Percentiles rank a stretch among this genome's conserved stretches.
These are phyloP conservation scores for Tribolium freemani DNA, from an alignment of 2,888 invertebrate genomes.

Conservation along the genomic window DNA sequence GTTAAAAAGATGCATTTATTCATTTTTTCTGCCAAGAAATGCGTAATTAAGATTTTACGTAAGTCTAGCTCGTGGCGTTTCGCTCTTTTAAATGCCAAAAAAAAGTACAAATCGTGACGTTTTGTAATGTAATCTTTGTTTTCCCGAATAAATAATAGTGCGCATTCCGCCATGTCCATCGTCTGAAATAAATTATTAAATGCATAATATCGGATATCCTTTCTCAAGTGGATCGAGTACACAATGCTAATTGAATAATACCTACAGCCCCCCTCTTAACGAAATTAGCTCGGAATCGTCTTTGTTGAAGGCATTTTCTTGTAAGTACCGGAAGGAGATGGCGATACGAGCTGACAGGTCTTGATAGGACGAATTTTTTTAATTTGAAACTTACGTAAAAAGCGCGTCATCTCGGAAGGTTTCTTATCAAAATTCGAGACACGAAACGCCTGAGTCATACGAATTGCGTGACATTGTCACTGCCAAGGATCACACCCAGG, in stretches of 20 bases:
- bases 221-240: slow-evolving; percentile 36
- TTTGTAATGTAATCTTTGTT: not conserved
- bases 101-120: not conserved
- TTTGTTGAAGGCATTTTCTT: slow-evolving; percentile 29
- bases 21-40: not conserved
- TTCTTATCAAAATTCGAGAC: slow-evolving; percentile 40
- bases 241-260: slow-evolving; percentile 44
- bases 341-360: slow-evolving; percentile 10
- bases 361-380: too few relatives aligned
- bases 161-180: slow-evolving; percentile 19
- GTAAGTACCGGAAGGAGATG: slow-evolving; percentile 28
- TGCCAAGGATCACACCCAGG: slow-evolving; percentile 38
- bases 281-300: slow-evolving; percentile 34
- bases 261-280: slow-evolving; percentile 33
- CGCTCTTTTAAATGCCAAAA: not conserved
- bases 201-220: slow-evolving; percentile 45
- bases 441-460: slow-evolving; percentile 31
- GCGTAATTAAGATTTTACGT: too few relatives aligned
- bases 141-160: too few relatives aligned
- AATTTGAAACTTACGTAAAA: slow-evolving; percentile 23
- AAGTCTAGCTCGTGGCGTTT: not conserved
- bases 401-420: slow-evolving; percentile 10
- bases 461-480: slow-evolving; percentile 32
- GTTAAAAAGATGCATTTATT: not conserved
- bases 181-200: slow-evolving; percentile 33